phyloP scores from a whole-genome alignment of 30 jellyfish, hydroid and myxozoan species.

The Aurelia coerulea region DNA sequence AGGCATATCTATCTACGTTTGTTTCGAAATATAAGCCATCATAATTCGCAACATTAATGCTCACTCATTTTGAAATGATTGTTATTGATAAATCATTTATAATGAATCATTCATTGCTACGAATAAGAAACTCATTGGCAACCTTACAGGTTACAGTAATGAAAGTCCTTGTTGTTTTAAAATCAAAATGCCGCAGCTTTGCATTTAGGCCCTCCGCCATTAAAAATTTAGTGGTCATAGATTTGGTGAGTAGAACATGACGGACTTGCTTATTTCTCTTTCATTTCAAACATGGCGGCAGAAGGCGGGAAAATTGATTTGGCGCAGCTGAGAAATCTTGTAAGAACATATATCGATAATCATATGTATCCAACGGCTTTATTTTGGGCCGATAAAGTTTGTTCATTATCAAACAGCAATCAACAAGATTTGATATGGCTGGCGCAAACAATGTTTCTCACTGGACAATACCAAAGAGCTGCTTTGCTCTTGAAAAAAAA shows the following conservation, averaged over 20 bases:
- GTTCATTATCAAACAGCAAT: slow-evolving; percentile 78
- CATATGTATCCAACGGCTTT: slow-evolving; percentile 87
- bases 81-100: too few relatives aligned
- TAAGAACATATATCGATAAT: slow-evolving; percentile 85
- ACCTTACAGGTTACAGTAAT: too few relatives aligned
- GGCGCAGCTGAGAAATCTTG: slow-evolving; percentile 87
- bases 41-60: too few relatives aligned
- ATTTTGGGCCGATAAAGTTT: slow-evolving; percentile 96
- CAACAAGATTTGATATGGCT: slow-evolving; percentile 92
- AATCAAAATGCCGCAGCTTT: too few relatives aligned
- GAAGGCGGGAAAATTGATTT: slow-evolving; percentile 88
- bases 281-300: slow-evolving; percentile 44
- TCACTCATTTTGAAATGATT: too few relatives aligned
- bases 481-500: slow-evolving; percentile 75
- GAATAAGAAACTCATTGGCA: not conserved
- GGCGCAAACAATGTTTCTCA: slow-evolving; percentile 78
- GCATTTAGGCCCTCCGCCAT: slow-evolving; percentile 1
- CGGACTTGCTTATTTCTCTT: not conserved
- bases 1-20: too few relatives aligned
- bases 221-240: not conserved
- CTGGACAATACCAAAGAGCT: slow-evolving; percentile 84
- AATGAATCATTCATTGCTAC: not conserved
- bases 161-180: too few relatives aligned
- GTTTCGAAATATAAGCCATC: too few relatives aligned
- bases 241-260: not conserved